phyloP scores from a whole-genome alignment of 2,888 invertebrate genomes.

The Oegoconia quadripuncta region DNA sequence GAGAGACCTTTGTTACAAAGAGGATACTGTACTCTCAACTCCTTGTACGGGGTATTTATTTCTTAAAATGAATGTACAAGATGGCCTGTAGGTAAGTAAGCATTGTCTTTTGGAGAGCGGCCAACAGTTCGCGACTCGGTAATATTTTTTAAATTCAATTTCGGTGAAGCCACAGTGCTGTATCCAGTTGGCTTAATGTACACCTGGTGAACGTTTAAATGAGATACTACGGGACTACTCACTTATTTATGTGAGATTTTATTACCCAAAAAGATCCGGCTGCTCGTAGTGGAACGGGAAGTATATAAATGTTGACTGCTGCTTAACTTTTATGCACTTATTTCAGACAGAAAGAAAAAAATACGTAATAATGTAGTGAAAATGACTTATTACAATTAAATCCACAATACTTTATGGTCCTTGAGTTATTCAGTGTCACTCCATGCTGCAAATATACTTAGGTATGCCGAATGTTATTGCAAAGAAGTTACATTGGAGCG shows the following conservation, averaged over 20 bases:
- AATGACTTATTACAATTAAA: too few species aligned
- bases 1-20: slow-evolving; percentile 38
- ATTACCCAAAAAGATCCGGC: slow-evolving; percentile 26
- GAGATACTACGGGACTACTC: slow-evolving; percentile 60
- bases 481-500: too few species aligned
- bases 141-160: slow-evolving; percentile 79
- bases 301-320: too few species aligned
- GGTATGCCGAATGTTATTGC: too few species aligned
- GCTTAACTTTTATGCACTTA: too few species aligned
- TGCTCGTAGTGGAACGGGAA: neutral
- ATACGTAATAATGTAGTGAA: too few species aligned
- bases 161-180: slow-evolving; percentile 71
- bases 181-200: slow-evolving; percentile 72
- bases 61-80: slow-evolving; percentile 71
- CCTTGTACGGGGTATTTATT: slow-evolving; percentile 58
- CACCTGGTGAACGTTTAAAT: slow-evolving; percentile 75
- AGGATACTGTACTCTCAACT: slow-evolving; percentile 35
- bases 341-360: too few species aligned
- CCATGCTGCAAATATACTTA: too few species aligned
- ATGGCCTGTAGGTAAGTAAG: slow-evolving; percentile 46
- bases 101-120: slow-evolving; percentile 71
- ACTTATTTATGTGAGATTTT: slow-evolving; percentile 52
- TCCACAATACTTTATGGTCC: too few species aligned
- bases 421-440: too few species aligned
- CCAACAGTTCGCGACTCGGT: slow-evolving; percentile 70